phyloP scores from a whole-genome alignment of 2,888 invertebrate species.

The Emmelina monodactyla region DNA sequence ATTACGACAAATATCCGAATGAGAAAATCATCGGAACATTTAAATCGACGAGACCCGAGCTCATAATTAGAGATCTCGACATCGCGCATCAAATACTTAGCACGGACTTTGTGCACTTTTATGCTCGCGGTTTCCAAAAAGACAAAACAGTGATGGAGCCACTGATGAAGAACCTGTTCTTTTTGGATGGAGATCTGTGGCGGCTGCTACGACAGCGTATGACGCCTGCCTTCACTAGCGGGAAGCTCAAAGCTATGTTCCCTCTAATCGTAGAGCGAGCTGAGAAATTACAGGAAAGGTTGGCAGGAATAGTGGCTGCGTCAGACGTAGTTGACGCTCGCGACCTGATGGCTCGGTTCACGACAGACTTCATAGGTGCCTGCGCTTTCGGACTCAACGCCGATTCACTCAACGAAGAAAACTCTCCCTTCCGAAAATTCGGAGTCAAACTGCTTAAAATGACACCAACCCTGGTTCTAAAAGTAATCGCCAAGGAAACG shows the following conservation, averaged over 20 bases:
- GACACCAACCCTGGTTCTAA: conserved; percentile 17
- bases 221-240: conserved; percentile 24
- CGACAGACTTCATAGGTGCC: conserved; percentile 27
- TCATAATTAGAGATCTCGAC: conserved; percentile 22
- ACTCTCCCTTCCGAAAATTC: conserved; percentile 22
- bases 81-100: conserved; percentile 21
- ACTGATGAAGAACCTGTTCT: conserved; percentile 22
- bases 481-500: conserved; percentile 17
- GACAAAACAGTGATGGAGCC: conserved; percentile 19
- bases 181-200: conserved; percentile 28
- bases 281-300: conserved; percentile 18
- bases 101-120: conserved; percentile 23
- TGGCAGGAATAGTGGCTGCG: conserved; percentile 2
- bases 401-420: conserved; percentile 23
- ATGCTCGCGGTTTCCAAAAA: conserved; percentile 20
- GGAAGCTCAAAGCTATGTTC: conserved; percentile 26
- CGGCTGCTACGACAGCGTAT: conserved; percentile 24
- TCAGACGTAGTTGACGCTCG: conserved; percentile 18
- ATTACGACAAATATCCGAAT: conserved; percentile 19
- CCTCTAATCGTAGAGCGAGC: conserved; percentile 24
- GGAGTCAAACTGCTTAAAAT: conserved; percentile 19
- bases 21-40: conserved; percentile 24
- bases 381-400: conserved; percentile 27
- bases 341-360: conserved; percentile 27
- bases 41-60: conserved; percentile 16